Conservation (phyloP, 2,113 vertebrate genomes). For the Sisor rabdophorus region DNA sequence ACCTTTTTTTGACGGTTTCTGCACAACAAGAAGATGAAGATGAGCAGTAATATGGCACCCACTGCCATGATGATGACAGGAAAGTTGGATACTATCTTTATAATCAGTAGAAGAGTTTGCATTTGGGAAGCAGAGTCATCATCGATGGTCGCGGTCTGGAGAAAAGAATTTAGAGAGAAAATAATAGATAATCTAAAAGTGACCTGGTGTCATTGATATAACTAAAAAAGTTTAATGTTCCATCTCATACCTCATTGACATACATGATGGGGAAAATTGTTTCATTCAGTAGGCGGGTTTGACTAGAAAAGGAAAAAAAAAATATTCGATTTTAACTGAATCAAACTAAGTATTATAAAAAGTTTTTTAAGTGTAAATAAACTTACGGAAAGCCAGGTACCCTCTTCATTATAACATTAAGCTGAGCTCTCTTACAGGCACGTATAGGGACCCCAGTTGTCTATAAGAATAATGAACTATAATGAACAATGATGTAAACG, state of each 20-base stretch:
- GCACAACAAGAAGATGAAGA: conserved; percentile 69
- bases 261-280: conserved; percentile 79
- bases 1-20: conserved; percentile 74
- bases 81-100: conserved; percentile 71
- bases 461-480: conserved; percentile 47
- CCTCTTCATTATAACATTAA: conserved; percentile 72
- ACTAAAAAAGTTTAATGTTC: background rate
- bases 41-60: conserved; percentile 68
- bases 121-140: conserved; percentile 68
- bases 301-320: conserved; percentile 50
- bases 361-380: too few species aligned
- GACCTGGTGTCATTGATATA: too few species aligned
- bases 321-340: background rate
- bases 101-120: conserved; percentile 68
- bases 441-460: conserved; percentile 73
- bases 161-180: background rate
- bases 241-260: conserved; percentile 71
- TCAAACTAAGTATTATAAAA: too few species aligned
- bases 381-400: conserved; percentile 73
- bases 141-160: conserved; percentile 69
- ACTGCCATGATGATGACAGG: conserved; percentile 71
- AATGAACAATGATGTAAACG: too few species aligned
- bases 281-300: conserved; percentile 65
- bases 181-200: background rate
- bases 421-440: conserved; percentile 74